Evolutionary conservation across 2,113 vertebrate genomes (phyloP).

Genomic region (Ictalurus furcatus): DNA sequence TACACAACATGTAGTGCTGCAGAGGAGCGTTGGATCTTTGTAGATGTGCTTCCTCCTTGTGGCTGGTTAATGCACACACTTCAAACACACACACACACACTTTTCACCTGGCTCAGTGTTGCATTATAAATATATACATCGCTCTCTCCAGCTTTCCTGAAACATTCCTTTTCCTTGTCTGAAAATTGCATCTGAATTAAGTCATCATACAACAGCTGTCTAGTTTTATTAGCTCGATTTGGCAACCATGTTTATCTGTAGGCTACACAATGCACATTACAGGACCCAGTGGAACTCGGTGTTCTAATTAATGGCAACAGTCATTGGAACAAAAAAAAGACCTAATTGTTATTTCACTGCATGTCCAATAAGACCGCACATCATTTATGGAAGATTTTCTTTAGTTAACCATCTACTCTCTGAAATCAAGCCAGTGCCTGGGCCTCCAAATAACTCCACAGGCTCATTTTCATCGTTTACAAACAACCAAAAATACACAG

Average conservation of each 20-base stretch:
- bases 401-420: not conserved
- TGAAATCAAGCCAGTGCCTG: not conserved
- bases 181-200: not conserved
- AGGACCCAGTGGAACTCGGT: not conserved
- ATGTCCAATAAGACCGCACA: not conserved
- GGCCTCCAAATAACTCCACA: not conserved
- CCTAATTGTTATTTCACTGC: not conserved
- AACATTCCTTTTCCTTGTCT: not conserved
- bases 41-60: slow-evolving; percentile 41
- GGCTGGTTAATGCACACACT: slow-evolving; percentile 5
- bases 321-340: too few relatives aligned
- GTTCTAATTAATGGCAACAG: not conserved
- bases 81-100: not conserved
- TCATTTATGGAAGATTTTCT: not conserved
- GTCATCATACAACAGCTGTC: not conserved
- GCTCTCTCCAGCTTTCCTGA: not conserved
- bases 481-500: not conserved
- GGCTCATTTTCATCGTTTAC: not conserved
- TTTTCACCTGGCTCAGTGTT: not conserved
- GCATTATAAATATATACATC: not conserved
- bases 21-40: slow-evolving; percentile 1
- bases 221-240: not conserved
- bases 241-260: not conserved
- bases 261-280: not conserved
- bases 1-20: not conserved